These are phyloP conservation scores for Urosaurus nigricauda DNA, from an alignment of 2,797 vertebrate genomes.

Conservation along the genomic window DNA sequence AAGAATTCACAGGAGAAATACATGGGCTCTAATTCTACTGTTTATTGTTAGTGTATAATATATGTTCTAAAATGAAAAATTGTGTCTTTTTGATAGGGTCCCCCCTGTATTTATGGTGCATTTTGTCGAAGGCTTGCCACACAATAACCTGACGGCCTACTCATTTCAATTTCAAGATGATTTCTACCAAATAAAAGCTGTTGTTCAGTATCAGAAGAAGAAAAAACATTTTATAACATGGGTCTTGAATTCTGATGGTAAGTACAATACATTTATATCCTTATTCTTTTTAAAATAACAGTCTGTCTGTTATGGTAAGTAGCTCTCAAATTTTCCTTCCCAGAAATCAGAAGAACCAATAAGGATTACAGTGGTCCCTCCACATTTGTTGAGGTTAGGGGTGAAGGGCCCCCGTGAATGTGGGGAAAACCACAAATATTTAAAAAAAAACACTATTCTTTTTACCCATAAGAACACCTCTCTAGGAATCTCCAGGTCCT, in stretches of 20 bases:
- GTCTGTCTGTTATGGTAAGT: background rate
- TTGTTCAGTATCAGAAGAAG: conserved; percentile 87
- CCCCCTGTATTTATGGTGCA: conserved; percentile 88
- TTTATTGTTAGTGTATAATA: conserved; percentile 13
- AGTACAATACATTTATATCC: conserved; percentile 56
- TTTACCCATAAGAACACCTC: too few species aligned
- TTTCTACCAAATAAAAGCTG: conserved; percentile 81
- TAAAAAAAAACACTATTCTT: too few species aligned
- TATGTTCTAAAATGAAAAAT: conserved; percentile 43
- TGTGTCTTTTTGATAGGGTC: conserved; percentile 78
- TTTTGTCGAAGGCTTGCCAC: conserved; percentile 91
- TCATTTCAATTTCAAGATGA: conserved; percentile 84
- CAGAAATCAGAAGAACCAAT: background rate
- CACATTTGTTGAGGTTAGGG: too few species aligned
- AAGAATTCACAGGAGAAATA: conserved; percentile 11
- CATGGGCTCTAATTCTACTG: conserved; percentile 6
- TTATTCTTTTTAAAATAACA: background rate
- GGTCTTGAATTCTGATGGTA: conserved; percentile 85
- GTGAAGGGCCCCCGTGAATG: too few species aligned
- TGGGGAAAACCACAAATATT: too few species aligned
- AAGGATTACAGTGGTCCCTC: background rate
- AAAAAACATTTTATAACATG: conserved; percentile 91
- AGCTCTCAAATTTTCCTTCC: background rate
- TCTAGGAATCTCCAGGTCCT: too few species aligned
- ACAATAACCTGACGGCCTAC: conserved; percentile 81